Evolutionary conservation across 2,888 invertebrate genomes (phyloP), one percentile per base, ranked within the genome.

Genomic region (Eristalis pertinax): DNA sequence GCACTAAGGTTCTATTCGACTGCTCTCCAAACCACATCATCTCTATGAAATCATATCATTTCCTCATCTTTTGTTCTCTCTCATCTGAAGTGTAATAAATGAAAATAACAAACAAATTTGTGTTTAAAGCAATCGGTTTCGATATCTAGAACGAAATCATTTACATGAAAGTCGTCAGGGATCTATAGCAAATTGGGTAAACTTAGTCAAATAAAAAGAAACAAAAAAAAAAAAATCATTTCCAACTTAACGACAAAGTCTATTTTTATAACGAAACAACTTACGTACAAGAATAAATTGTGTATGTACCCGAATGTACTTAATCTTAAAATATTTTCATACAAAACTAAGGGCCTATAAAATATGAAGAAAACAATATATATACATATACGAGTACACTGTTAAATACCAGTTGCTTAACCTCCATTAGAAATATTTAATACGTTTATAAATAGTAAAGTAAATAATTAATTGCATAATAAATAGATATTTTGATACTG

Each of bases 111-210:
- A 76, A 60, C 13, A 75, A 35, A 24, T 19, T 35, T 50, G 56
- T 38, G 29, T 63, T 77, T 64, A 62, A 62, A 43, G 19, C 60
- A 79, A 79, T 72, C 79, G 79, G 79, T 79, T 79, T 79, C 79
- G 26, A 65, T 38, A 29, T 58, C 32, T 22, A 58, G 35, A 67
- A 69, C 29, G 38, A 65, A 78, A 64, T 58, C 38, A 72, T 64
- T 65, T 58, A 70, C 65, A 64, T 69, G 63, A 64, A 70, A 72
- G 58, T 79, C 32, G 38, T 79, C 79, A 79, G 79, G 79, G 79
- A 79, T 79, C 50, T 68, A 56, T 65, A 69, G 67, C 13, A 63
- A 77, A 77, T 63, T 65, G 74, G 74, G 50, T 50, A 50, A 50
- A 56, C 43, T 29, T 63, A 50, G 26, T 50, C 32, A 62, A 63